Evolutionary conservation across 2,113 vertebrate species (phyloP).

Genomic region (Coregonus clupeaformis): DNA sequence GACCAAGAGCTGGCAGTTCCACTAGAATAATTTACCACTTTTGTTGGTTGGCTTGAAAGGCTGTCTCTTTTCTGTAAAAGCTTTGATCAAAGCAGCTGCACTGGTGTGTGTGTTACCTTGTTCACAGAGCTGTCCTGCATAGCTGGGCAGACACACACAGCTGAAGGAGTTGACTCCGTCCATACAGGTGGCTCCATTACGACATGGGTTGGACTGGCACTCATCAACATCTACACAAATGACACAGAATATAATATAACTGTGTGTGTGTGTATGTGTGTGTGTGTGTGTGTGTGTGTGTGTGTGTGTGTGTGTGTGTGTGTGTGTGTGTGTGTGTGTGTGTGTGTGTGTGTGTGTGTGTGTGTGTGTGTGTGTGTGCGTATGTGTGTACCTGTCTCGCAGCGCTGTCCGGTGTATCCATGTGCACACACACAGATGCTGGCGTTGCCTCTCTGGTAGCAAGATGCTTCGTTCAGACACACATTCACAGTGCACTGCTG

Average conservation of each 20-base stretch:
- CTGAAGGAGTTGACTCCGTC: constrained; percentile 83
- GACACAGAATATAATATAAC: constrained; percentile 11
- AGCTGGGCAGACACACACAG: constrained; percentile 93
- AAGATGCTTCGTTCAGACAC: constrained; percentile 86
- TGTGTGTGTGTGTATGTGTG: too few relatives aligned
- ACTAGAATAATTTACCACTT: not conserved
- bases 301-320: not conserved
- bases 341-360: not conserved
- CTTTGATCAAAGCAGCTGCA: not conserved
- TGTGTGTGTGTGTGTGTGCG: not conserved
- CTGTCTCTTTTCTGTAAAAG: too few relatives aligned
- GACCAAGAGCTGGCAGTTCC: not conserved
- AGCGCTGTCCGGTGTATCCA: constrained; percentile 83
- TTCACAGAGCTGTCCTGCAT: constrained; percentile 85
- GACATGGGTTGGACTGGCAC: constrained; percentile 90
- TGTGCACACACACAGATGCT: constrained; percentile 83
- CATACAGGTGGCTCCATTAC: constrained; percentile 90
- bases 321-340: not conserved
- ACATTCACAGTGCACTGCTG: constrained; percentile 74
- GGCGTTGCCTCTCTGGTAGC: constrained; percentile 73
- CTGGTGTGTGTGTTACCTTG: constrained; percentile 75
- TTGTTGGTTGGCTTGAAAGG: too few relatives aligned
- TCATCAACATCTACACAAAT: constrained; percentile 84
- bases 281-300: too few relatives aligned
- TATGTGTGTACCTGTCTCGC: constrained; percentile 80